Base-by-base conservation (phyloP, 2,797 vertebrate species). In the Darevskia nairensis region DNA sequence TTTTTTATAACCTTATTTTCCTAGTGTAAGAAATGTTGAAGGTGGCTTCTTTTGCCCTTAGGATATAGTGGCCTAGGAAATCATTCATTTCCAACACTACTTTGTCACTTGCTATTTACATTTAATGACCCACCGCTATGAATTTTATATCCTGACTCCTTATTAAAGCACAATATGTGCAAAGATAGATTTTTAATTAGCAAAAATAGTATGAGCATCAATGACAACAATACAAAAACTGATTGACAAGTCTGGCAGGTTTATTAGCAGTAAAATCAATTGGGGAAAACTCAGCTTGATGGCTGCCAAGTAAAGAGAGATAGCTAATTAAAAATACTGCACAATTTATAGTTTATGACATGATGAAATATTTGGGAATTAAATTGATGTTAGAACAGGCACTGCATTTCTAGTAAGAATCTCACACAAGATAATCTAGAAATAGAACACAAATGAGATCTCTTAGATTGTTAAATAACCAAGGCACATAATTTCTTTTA, bases 131-230 rank as follows among this genome's bases (percentile, higher is more conserved):
- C 74, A 86, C 84, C 76, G 72, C 44, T 89, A 89, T 39, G 74
- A 59, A 46, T 86, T 89, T 85, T 86, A 76, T 82, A 82, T 69
- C 78, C 55, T 61, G 78, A 69, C 71, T 82, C 79, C 88, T 86
- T 89, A 86, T 89, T 89, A 82, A 89, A 86, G 32, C 35, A 69
- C 78, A 89, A 55, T 89, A 82, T 77, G 84, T 89, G 61, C 17
- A 76, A 82, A 89, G 88, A 86, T 89, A 86, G 78, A 82, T 89
- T 89, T 89, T 89, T 86, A 89, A 86, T 89, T 89, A 89, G 88
- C 71, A 85, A 89, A 89, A 89, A 76, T 76, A 86, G 41, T 86
- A 82, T 85, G 71, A 76, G 59, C 84, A 89, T 86, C 84, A 86
- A 23, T 89, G 88, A 89, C 88, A 89, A 89, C 87, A 88, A 61